Evolutionary conservation across 2,113 vertebrate genomes (phyloP).

Genomic region (Speoplatyrhinus poulsoni): DNA sequence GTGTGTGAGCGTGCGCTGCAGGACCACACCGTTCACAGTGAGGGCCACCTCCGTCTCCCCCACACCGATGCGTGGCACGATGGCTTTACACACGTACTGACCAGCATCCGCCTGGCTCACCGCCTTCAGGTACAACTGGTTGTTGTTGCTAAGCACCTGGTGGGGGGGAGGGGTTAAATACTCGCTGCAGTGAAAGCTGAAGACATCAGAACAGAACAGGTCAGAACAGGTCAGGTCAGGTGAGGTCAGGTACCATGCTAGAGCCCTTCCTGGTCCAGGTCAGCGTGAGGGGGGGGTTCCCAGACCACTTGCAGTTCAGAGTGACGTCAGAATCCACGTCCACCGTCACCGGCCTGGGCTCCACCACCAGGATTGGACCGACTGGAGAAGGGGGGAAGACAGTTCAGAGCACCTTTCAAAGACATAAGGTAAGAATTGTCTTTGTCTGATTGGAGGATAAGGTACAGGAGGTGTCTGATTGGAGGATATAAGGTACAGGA

Average conservation of each 20-base stretch:
- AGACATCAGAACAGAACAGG: no score
- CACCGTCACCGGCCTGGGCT: slow-evolving; percentile 86
- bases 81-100: slow-evolving; percentile 95
- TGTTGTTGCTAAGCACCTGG: slow-evolving; percentile 96
- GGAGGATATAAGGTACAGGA: no score
- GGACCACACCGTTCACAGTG: slow-evolving; percentile 86
- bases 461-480: no score
- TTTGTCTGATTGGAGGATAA: no score
- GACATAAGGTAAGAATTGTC: not conserved
- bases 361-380: slow-evolving; percentile 89
- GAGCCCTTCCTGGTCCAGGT: slow-evolving; percentile 98
- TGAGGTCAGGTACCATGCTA: slow-evolving; percentile 81
- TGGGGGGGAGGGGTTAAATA: no score
- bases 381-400: slow-evolving; percentile 66
- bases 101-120: slow-evolving; percentile 90
- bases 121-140: slow-evolving; percentile 90
- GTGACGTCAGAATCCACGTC: slow-evolving; percentile 92
- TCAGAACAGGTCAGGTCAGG: no score
- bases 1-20: not conserved
- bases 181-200: no score
- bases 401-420: not conserved
- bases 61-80: slow-evolving; percentile 93
- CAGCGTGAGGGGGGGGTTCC: slow-evolving; percentile 92
- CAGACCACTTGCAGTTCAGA: slow-evolving; percentile 92
- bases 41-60: slow-evolving; percentile 90